Base-by-base conservation (phyloP, 2,888 invertebrate genomes). In the Drosophila fungiperda region DNA sequence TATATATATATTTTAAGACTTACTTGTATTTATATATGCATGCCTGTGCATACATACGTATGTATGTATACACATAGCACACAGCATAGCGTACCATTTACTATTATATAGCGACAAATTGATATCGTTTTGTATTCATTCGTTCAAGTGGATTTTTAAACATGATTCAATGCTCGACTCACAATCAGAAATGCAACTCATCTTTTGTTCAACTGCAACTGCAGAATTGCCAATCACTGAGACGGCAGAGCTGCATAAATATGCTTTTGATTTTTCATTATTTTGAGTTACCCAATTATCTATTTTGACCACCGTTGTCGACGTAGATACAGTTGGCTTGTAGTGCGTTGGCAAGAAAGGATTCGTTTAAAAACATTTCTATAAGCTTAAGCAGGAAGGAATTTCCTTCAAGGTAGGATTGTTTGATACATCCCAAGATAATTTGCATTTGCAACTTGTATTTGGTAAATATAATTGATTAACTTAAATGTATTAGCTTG, bases 101-200 rank as follows among this genome's bases (percentile, higher is more conserved):
- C 80, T 76, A 71, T 74, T 80, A 81, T 90, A 89, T 87, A 90
- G 87, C 87, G 87, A 87, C 87, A 87, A 87, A 87, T 87, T 87
- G 87, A 87, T 87, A 87, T 77, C 87, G 87, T 87, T 87, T 87
- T 87, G 90, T 90, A 76, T 75, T 45, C 73, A 73, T 86, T 84
- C 89, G 84, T 87, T 87, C 89, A 90, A 87, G 90, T 87, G 90
- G 87, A 87, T 87, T 90, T 90, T 88, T 78, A 86, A 83, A 89
- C 85, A 85, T 76, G 75, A 65, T 69, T 80, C 79, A 64, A 73
- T 80, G 76, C 74, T 38, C 68, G n/a, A 55, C 55, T 15, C 75
- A 54, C 78, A 49, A 77, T 64, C 63, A 36, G n/a, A 68, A 70
- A 54, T 69, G 71, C 59, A 40, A 40, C 58, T 38, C 26, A 38